Conservation (phyloP, 1,140 invertebrate genomes). For the Heliconius congener region DNA sequence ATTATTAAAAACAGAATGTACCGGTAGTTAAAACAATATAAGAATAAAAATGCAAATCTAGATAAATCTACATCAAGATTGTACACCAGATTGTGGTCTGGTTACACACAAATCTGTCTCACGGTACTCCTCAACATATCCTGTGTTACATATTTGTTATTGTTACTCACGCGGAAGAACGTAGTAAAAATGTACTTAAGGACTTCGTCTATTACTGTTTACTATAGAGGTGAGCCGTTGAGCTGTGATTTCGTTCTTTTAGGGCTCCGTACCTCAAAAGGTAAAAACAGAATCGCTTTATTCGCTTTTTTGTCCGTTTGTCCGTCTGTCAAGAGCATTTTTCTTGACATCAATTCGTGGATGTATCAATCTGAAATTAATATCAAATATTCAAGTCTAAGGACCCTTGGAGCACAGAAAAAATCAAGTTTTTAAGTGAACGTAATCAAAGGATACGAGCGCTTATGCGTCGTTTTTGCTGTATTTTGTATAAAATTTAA, state of each 20-base stretch:
- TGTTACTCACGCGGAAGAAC: conserved; percentile 45
- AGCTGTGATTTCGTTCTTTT: neutral
- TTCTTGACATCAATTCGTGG: too few relatives aligned
- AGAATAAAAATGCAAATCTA: conserved; percentile 18
- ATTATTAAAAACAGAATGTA: conserved; percentile 1
- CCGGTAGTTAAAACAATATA: neutral
- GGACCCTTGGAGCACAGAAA: too few relatives aligned
- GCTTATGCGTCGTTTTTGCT: too few relatives aligned
- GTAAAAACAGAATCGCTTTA: too few relatives aligned
- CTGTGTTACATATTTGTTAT: conserved; percentile 40
- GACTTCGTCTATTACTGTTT: conserved; percentile 15
- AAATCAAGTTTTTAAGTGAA: too few relatives aligned
- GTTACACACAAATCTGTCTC: conserved; percentile 40
- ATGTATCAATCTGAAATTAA: too few relatives aligned
- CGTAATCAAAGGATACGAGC: too few relatives aligned
- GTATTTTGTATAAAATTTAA: too few relatives aligned
- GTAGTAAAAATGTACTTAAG: conserved; percentile 44
- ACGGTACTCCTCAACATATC: conserved; percentile 40
- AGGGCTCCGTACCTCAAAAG: too few relatives aligned
- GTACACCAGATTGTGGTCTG: conserved; percentile 36
- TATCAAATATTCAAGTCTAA: too few relatives aligned
- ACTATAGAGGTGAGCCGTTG: neutral
- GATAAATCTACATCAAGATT: conserved; percentile 24
- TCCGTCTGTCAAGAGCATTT: too few relatives aligned
- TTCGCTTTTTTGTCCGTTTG: too few relatives aligned